Conservation (phyloP, 2,113 vertebrate genomes). For the Oreochromis aureus region DNA sequence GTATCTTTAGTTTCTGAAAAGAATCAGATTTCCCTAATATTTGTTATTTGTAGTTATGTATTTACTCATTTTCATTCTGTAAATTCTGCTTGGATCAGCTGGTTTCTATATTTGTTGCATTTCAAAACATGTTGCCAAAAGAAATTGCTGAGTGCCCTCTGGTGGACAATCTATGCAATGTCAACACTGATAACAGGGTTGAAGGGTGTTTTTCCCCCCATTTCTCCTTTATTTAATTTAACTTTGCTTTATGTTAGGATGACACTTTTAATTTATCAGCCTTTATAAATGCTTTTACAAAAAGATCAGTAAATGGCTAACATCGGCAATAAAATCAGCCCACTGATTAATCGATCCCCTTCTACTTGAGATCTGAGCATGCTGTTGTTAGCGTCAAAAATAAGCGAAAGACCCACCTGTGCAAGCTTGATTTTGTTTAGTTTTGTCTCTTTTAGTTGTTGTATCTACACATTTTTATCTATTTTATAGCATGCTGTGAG, state of each 20-base stretch:
- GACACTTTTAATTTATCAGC: not conserved
- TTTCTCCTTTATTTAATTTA: not conserved
- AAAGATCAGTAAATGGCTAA: not conserved
- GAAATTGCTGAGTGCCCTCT: not conserved
- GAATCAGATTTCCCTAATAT: not conserved
- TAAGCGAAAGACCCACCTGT: not conserved
- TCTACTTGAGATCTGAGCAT: not conserved
- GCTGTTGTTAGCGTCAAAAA: not conserved
- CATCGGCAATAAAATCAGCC: not conserved
- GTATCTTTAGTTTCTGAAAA: not conserved
- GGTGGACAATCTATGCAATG: not conserved
- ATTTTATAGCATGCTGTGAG: not conserved
- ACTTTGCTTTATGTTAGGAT: not conserved
- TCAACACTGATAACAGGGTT: not conserved
- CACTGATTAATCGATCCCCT: not conserved
- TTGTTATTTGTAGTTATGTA: not conserved
- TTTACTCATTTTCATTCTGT: not conserved
- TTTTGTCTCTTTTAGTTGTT: not conserved
- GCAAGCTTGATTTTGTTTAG: not conserved
- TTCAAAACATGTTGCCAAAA: not conserved
- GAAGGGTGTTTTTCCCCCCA: rapidly evolving
- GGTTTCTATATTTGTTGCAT: not conserved
- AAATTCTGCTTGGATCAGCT: not conserved
- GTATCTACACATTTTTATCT: not conserved
- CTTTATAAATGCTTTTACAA: not conserved